Percentiles rank a stretch among this genome's conserved stretches.
phyloP scores from a whole-genome alignment of 1,140 invertebrate species.

The Diabrotica undecimpunctata region DNA sequence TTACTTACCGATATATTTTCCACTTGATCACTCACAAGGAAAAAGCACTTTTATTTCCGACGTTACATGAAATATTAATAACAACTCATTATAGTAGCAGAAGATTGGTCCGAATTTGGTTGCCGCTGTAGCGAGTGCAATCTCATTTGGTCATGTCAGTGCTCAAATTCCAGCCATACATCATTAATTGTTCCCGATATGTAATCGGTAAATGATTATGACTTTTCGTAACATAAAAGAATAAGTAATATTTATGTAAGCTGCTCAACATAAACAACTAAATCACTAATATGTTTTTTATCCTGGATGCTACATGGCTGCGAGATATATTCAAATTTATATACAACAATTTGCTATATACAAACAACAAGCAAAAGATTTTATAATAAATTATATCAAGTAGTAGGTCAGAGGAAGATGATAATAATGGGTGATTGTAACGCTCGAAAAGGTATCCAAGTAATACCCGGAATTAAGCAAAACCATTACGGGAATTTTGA shows the following conservation, averaged over 20 bases:
- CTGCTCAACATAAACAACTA: neutral
- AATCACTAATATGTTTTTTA: too few relatives aligned
- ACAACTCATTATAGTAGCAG: constrained; percentile 7
- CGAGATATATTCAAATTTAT: too few relatives aligned
- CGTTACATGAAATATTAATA: constrained; percentile 8
- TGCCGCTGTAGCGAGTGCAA: constrained; percentile 7
- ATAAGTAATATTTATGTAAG: constrained; percentile 1
- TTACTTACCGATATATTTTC: neutral
- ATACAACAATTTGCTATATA: too few relatives aligned
- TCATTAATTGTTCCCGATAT: constrained; percentile 24
- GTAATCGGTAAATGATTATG: constrained; percentile 25
- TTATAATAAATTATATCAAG: too few relatives aligned
- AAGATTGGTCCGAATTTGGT: constrained; percentile 4
- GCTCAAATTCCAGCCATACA: constrained; percentile 21
- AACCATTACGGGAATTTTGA: too few relatives aligned
- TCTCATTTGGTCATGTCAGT: constrained; percentile 14
- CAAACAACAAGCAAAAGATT: too few relatives aligned
- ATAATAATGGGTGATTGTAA: too few relatives aligned
- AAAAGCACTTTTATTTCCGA: neutral
- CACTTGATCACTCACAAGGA: neutral
- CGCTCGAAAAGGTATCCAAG: too few relatives aligned
- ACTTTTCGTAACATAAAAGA: constrained; percentile 5
- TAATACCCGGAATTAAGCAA: too few relatives aligned
- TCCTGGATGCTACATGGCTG: too few relatives aligned
- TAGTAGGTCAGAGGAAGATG: too few relatives aligned